Percentiles rank a stretch among this genome's conserved stretches.
Evolutionary conservation across 1,140 invertebrate genomes (phyloP).

Genomic region (Drosophila pandora): DNA sequence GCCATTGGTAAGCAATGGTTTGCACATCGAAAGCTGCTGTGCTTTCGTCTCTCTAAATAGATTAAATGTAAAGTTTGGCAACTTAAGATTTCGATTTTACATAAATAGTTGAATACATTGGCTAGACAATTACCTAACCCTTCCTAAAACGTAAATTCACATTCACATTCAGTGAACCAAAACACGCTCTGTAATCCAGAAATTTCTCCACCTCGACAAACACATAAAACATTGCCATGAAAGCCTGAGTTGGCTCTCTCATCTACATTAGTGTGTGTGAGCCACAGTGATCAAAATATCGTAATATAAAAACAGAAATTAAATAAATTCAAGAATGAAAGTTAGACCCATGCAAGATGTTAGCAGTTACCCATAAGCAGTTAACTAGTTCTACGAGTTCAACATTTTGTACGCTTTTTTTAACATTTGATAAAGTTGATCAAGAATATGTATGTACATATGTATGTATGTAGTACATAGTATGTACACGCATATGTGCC

Average conservation of each 20-base stretch:
- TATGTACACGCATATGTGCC: too few relatives aligned
- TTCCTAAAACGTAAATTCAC: slow-evolving; percentile 1
- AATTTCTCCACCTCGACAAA: background rate
- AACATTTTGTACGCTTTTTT: too few relatives aligned
- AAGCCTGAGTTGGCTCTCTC: slow-evolving; percentile 4
- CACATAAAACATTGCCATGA: background rate
- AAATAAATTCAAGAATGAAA: too few relatives aligned
- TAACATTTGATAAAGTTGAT: too few relatives aligned
- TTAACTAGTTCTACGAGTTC: too few relatives aligned
- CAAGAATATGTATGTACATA: too few relatives aligned
- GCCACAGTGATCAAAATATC: background rate
- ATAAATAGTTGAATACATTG: slow-evolving; percentile 5
- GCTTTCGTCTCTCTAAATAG: slow-evolving; percentile 56
- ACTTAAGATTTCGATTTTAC: slow-evolving; percentile 37
- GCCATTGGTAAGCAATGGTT: background rate
- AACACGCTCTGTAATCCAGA: slow-evolving; percentile 13
- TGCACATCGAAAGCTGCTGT: background rate
- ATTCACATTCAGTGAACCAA: slow-evolving; percentile 41
- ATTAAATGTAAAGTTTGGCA: slow-evolving; percentile 60
- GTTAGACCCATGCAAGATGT: too few relatives aligned
- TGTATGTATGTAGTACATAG: too few relatives aligned
- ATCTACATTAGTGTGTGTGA: background rate
- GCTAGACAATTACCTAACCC: background rate
- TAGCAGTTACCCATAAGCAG: too few relatives aligned
- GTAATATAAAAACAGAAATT: too few relatives aligned